phyloP scores from a whole-genome alignment of 1,140 invertebrate species.

The Hestina assimilis region DNA sequence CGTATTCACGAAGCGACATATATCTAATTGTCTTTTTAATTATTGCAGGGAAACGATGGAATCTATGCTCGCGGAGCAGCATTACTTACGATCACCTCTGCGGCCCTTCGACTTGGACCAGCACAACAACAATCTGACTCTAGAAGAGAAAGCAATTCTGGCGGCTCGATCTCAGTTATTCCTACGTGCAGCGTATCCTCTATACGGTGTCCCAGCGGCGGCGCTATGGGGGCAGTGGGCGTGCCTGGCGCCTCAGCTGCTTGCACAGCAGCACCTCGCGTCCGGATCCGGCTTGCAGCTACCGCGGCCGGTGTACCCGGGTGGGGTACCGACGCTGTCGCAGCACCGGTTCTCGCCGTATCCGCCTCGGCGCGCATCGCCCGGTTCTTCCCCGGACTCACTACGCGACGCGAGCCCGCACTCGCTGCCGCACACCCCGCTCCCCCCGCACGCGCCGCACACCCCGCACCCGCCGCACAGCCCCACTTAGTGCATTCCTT shows the following conservation, averaged over 20 bases:
- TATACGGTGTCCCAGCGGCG: constrained; percentile 78
- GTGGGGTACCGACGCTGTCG: constrained; percentile 68
- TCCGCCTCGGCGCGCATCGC: constrained; percentile 68
- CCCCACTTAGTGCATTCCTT: constrained; percentile 72
- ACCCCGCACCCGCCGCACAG: constrained; percentile 75
- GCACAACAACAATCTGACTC: constrained; percentile 83
- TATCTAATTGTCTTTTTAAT: constrained; percentile 26
- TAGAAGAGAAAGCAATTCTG: constrained; percentile 87
- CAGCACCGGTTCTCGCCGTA: constrained; percentile 81
- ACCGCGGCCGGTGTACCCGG: constrained; percentile 76
- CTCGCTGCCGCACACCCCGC: constrained; percentile 55
- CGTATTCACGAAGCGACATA: constrained; percentile 3
- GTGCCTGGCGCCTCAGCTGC: constrained; percentile 79
- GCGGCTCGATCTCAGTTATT: constrained; percentile 84
- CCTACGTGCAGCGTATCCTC: constrained; percentile 82
- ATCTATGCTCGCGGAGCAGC: constrained; percentile 88
- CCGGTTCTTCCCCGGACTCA: constrained; percentile 78
- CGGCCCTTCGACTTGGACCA: constrained; percentile 87
- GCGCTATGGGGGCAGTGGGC: constrained; percentile 82
- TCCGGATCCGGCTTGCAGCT: constrained; percentile 73
- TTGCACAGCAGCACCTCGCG: constrained; percentile 75
- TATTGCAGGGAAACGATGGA: constrained; percentile 88
- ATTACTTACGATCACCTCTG: constrained; percentile 85
- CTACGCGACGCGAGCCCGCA: constrained; percentile 77
- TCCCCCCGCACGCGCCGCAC: constrained; percentile 51